Conservation (phyloP, 1,140 invertebrate species). For the Pachypeltis micranthus region DNA sequence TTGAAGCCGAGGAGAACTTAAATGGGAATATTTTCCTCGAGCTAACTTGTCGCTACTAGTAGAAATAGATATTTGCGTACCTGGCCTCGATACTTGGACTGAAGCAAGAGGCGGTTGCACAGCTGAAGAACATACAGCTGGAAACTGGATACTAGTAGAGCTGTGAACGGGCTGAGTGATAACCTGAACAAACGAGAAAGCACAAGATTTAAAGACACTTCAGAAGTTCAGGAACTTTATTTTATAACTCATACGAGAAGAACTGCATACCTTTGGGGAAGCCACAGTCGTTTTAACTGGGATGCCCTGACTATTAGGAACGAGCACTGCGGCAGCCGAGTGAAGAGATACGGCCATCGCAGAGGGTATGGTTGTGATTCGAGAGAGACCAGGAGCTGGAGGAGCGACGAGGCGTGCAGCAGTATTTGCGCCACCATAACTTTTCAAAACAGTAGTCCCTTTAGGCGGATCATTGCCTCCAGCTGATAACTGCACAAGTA, state of each 20-base stretch:
- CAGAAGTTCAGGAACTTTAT: too few relatives aligned
- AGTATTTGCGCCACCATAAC: conserved; percentile 1
- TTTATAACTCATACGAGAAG: too few relatives aligned
- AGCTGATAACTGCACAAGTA: neutral
- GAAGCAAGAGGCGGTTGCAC: conserved; percentile 14
- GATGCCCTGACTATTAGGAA: conserved; percentile 2
- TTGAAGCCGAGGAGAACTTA: too few relatives aligned
- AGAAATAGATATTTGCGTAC: too few relatives aligned
- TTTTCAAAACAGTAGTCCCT: conserved; percentile 4
- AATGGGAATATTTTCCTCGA: too few relatives aligned
- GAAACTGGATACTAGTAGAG: conserved; percentile 16
- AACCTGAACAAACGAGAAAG: conserved; percentile 17
- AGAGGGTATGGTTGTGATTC: conserved; percentile 11
- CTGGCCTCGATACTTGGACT: conserved; percentile 19
- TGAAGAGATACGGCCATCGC: conserved; percentile 12
- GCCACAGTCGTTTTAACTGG: neutral
- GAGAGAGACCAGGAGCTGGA: conserved; percentile 13
- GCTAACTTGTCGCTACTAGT: too few relatives aligned
- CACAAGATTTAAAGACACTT: too few relatives aligned
- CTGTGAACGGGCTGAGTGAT: conserved; percentile 22
- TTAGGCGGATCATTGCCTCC: conserved; percentile 5
- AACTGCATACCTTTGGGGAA: neutral
- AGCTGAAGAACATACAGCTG: conserved; percentile 15
- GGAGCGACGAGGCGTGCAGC: conserved; percentile 1
- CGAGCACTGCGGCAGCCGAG: conserved; percentile 16